A percentile compares a stretch with the other conserved stretches of the same genome.
phyloP scores from a whole-genome alignment of 2,888 invertebrate species.

The Nasonia oneida region DNA sequence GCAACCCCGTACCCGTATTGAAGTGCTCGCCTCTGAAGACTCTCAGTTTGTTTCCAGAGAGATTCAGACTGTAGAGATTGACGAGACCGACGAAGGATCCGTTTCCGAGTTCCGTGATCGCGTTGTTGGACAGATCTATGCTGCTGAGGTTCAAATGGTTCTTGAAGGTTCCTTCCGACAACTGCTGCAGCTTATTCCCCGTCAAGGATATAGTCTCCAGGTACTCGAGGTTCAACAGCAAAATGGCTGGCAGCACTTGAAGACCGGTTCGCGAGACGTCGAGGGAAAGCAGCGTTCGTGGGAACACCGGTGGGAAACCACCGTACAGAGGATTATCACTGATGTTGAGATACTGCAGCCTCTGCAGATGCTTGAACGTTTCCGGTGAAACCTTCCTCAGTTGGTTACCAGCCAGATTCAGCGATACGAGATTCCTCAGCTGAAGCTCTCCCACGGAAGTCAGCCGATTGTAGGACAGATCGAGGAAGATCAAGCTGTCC shows the following conservation, averaged over 20 bases:
- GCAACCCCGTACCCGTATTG: constrained; percentile 90
- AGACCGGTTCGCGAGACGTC: constrained; percentile 89
- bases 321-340: constrained; percentile 88
- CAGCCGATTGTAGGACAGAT: constrained; percentile 88
- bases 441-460: constrained; percentile 84
- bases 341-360: constrained; percentile 87
- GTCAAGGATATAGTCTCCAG: constrained; percentile 86
- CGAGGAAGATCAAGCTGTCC: constrained; percentile 85
- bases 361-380: constrained; percentile 85
- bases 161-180: constrained; percentile 88
- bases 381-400: constrained; percentile 86
- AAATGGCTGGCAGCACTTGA: constrained; percentile 86
- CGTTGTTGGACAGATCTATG: constrained; percentile 90
- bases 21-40: constrained; percentile 92
- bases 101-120: constrained; percentile 87
- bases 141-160: constrained; percentile 87
- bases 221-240: constrained; percentile 85
- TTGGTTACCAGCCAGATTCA: constrained; percentile 91
- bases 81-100: constrained; percentile 89
- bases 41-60: constrained; percentile 88
- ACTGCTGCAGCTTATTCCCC: constrained; percentile 86
- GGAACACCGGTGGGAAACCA: constrained; percentile 82
- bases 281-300: constrained; percentile 81
- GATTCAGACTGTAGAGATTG: constrained; percentile 85
- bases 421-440: constrained; percentile 83